Evolutionary conservation across 2,113 vertebrate species (phyloP), one percentile per base, ranked within the genome.

Genomic region (Cephalophus harveyi): DNA sequence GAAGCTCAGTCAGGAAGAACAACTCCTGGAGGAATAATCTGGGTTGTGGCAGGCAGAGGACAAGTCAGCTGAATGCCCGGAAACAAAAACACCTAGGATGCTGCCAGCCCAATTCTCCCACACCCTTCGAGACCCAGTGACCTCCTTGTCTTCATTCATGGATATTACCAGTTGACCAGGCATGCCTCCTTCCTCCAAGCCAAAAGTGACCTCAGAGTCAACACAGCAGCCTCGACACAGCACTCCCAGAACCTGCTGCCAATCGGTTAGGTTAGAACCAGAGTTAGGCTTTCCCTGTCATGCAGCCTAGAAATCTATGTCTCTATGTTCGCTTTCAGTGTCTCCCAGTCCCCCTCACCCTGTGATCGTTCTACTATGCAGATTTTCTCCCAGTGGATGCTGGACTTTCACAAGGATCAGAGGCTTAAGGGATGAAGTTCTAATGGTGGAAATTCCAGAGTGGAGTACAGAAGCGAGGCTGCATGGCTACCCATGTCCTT

Each of bases 71-170:
- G 10, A 48, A 54, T 2, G 1, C 1, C 30, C 16, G 19, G 43
- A 57, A 30, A 8, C 15, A 14, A 33, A 78, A 23, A 21, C 14
- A 1, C 1, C 15, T 10, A 50, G 59, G 54, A 78, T 17, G 83
- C 67, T 14, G 40, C 43, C 76, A 59, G 17, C 40, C 33, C 21
- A 55, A 28, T 30, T 27, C 6, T 6, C 10, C 28, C 5, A 30
- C 1, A 0, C 21, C 19, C 48, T 17, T 1, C 0, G 0, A 48
- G n/a, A 81, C 25, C 21, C 78, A 5, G 5, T 8, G 48, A 21
- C 25, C 16, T 28, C 43, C 17, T 2, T 1, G 1, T 59, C 7
- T 23, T 48, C 3, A 2, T 6, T 40, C 67, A 10, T 11, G 17
- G 59, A 4, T 3, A 4, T 12, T 23, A 30, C 27, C 27, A 2